phyloP scores from a whole-genome alignment of 2,888 invertebrate species.

The Torymus aiolomorphi region DNA sequence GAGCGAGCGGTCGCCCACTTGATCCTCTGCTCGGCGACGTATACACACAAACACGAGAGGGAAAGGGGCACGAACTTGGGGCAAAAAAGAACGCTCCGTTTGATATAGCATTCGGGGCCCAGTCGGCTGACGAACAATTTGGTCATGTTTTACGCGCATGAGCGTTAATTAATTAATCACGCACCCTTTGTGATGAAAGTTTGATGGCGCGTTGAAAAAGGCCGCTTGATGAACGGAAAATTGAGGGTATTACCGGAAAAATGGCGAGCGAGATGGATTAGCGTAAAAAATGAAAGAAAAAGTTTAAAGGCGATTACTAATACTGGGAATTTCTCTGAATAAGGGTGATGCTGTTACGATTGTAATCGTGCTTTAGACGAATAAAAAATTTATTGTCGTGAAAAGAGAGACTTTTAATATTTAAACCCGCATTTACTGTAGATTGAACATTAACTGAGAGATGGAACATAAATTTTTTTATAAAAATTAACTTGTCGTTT shows the following conservation, averaged over 20 bases:
- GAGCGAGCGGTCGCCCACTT: conserved; percentile 48
- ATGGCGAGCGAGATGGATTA: too few relatives aligned
- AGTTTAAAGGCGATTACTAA: too few relatives aligned
- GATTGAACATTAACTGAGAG: too few relatives aligned
- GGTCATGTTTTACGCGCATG: conserved; percentile 36
- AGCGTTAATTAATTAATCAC: conserved; percentile 51
- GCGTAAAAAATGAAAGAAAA: too few relatives aligned
- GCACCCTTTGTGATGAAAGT: conserved; percentile 37
- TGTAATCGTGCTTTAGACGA: too few relatives aligned
- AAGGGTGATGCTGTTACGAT: too few relatives aligned
- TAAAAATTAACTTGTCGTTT: too few relatives aligned
- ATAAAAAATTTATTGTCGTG: too few relatives aligned
- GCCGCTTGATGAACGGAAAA: background rate
- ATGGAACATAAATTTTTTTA: too few relatives aligned
- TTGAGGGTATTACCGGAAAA: background rate
- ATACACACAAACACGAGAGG: conserved; percentile 9
- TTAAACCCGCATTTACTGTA: too few relatives aligned
- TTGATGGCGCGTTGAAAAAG: conserved; percentile 4
- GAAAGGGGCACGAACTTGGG: background rate
- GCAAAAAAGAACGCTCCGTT: conserved; percentile 39
- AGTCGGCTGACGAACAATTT: conserved; percentile 19
- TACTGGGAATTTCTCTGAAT: too few relatives aligned
- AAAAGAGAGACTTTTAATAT: too few relatives aligned
- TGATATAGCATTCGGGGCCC: conserved; percentile 23
- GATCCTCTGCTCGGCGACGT: conserved; percentile 22